Percentiles rank a stretch among this genome's conserved stretches.
phyloP scores from a whole-genome alignment of 2,888 invertebrate genomes.

The Flabesymbios commensalis region DNA sequence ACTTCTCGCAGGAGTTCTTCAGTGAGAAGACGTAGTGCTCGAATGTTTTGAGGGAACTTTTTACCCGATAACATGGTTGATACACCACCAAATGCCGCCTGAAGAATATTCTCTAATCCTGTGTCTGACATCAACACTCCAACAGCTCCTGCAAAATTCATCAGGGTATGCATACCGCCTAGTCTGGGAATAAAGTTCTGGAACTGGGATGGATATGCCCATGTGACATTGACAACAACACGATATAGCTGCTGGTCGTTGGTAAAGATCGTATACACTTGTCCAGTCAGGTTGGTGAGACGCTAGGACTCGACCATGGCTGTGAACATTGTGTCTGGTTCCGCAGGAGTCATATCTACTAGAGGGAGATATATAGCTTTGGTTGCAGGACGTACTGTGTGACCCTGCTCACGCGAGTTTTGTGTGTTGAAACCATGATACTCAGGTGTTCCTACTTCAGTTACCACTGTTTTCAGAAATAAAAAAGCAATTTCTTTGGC shows the following conservation, averaged over 20 bases:
- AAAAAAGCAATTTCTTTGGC: neutral
- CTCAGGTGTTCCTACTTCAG: constrained; percentile 8
- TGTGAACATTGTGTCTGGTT: constrained; percentile 29
- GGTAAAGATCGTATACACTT: constrained; percentile 24
- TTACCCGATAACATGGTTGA: constrained; percentile 36
- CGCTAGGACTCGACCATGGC: constrained; percentile 15
- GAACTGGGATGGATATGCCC: constrained; percentile 32
- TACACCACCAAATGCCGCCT: constrained; percentile 34
- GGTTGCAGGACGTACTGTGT: constrained; percentile 13
- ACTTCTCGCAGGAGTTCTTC: constrained; percentile 28
- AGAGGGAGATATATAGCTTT: constrained; percentile 24
- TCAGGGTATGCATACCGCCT: constrained; percentile 39
- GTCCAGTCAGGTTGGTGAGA: constrained; percentile 19
- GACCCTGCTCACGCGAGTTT: constrained; percentile 18
- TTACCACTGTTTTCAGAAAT: constrained; percentile 20
- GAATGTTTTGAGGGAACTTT: constrained; percentile 35
- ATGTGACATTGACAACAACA: constrained; percentile 24
- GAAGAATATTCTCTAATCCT: constrained; percentile 34
- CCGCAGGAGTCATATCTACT: constrained; percentile 27
- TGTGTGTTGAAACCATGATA: constrained; percentile 29
- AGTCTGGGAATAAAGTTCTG: constrained; percentile 19
- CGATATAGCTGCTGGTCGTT: constrained; percentile 31
- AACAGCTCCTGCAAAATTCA: constrained; percentile 37
- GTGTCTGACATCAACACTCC: constrained; percentile 34
- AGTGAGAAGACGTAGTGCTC: constrained; percentile 28